phyloP scores from a whole-genome alignment of 2,113 vertebrate genomes.

The Lasiurus cinereus region DNA sequence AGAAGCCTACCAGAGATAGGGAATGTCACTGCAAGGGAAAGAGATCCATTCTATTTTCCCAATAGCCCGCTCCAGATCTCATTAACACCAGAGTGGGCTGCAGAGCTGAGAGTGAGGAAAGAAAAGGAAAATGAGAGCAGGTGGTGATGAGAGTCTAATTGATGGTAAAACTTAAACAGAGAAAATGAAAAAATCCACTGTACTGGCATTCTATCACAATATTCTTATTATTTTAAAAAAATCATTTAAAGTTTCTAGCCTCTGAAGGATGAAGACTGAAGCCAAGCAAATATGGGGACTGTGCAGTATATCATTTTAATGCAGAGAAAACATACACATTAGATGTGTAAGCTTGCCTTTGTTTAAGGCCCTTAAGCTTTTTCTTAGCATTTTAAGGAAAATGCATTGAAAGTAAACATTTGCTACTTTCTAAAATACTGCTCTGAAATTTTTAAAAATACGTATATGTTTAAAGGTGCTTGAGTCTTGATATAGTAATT shows the following conservation, averaged over 20 bases:
- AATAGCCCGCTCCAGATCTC: neutral
- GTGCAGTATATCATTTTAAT: constrained; percentile 55
- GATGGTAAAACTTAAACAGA: neutral
- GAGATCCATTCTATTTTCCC: neutral
- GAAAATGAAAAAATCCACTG: neutral
- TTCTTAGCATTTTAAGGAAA: constrained; percentile 75
- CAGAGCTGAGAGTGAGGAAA: neutral
- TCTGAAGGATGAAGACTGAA: constrained; percentile 41
- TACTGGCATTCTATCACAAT: neutral
- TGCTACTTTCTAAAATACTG: constrained; percentile 72
- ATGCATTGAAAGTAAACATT: constrained; percentile 65
- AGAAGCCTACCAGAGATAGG: neutral
- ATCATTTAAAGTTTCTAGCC: constrained; percentile 6
- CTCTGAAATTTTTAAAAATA: constrained; percentile 59
- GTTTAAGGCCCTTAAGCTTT: constrained; percentile 72
- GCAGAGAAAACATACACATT: constrained; percentile 57
- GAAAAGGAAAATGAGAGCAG: neutral
- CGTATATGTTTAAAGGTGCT: constrained; percentile 53
- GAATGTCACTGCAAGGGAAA: neutral
- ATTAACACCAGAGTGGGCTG: neutral
- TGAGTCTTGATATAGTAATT: constrained; percentile 66
- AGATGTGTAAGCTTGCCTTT: constrained; percentile 56
- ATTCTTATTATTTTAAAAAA: neutral
- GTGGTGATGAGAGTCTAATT: neutral
- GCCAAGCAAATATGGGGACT: constrained; percentile 26